A percentile compares a stretch with the other conserved stretches of the same genome.
Evolutionary conservation across 1,140 invertebrate species (phyloP).

Genomic region (Oppia nitens): DNA sequence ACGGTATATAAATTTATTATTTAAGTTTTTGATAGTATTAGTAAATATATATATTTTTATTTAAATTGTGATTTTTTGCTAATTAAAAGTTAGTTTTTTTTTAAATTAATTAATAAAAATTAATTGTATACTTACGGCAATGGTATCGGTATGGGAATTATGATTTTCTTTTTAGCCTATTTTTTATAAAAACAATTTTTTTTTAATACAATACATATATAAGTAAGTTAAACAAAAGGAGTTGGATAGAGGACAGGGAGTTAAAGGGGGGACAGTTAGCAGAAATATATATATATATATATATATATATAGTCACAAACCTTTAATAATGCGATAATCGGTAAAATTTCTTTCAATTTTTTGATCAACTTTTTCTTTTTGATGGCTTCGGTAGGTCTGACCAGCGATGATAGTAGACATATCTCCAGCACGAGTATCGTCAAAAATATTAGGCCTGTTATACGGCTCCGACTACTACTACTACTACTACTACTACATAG

Average conservation of each 20-base stretch:
- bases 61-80: too few species aligned
- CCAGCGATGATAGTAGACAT: not conserved
- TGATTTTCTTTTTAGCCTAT: constrained; percentile 11
- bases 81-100: too few species aligned
- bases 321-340: constrained; percentile 14
- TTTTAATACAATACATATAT: too few species aligned
- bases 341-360: constrained; percentile 13
- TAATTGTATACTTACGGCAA: constrained; percentile 12
- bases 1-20: too few species aligned
- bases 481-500: too few species aligned
- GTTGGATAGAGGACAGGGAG: not conserved
- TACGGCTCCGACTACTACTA: not conserved
- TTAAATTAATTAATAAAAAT: too few species aligned
- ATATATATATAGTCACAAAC: not conserved
- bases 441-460: constrained; percentile 3
- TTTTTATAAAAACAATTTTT: not conserved
- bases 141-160: constrained; percentile 11
- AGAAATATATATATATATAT: not conserved
- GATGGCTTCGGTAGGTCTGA: not conserved
- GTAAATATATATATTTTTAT: too few species aligned
- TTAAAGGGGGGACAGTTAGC: not conserved
- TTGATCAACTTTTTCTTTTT: constrained; percentile 14
- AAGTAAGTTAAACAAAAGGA: too few species aligned
- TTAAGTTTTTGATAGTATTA: too few species aligned
- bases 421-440: constrained; percentile 4